A percentile compares a stretch with the other conserved stretches of the same genome.
phyloP scores from a whole-genome alignment of 2,797 vertebrate genomes.

The Naso thynnoides region DNA sequence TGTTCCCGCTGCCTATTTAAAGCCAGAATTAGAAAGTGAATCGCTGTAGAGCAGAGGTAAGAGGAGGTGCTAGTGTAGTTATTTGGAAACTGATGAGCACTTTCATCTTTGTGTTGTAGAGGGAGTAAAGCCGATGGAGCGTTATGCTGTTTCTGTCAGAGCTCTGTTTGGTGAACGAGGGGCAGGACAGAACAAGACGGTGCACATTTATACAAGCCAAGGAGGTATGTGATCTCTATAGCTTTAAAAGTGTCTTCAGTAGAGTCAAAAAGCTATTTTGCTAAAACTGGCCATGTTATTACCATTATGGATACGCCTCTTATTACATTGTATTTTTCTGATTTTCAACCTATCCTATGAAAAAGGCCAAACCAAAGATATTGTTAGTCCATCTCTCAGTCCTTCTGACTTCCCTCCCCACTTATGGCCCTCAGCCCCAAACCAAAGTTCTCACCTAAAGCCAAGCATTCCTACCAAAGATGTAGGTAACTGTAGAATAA shows the following conservation, averaged over 20 bases:
- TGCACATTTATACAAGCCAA: constrained; percentile 59
- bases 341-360: too few species aligned
- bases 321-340: too few species aligned
- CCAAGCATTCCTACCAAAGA: too few species aligned
- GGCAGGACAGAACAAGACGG: neutral
- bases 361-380: neutral
- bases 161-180: constrained; percentile 47
- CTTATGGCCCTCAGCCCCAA: too few species aligned
- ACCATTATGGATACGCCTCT: too few species aligned
- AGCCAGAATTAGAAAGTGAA: neutral
- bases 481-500: too few species aligned
- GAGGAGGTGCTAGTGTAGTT: neutral
- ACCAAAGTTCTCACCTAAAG: too few species aligned
- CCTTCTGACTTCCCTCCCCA: too few species aligned
- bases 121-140: constrained; percentile 58
- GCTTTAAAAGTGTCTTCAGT: neutral
- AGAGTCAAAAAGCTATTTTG: too few species aligned
- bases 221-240: constrained; percentile 51
- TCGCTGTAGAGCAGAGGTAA: neutral
- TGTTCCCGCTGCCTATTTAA: neutral
- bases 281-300: neutral
- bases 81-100: neutral
- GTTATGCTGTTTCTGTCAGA: constrained; percentile 66
- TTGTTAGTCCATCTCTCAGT: too few species aligned
- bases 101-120: constrained; percentile 39